Base-by-base conservation (phyloP, 2,888 invertebrate genomes). In the Phymatocera aterrima region DNA sequence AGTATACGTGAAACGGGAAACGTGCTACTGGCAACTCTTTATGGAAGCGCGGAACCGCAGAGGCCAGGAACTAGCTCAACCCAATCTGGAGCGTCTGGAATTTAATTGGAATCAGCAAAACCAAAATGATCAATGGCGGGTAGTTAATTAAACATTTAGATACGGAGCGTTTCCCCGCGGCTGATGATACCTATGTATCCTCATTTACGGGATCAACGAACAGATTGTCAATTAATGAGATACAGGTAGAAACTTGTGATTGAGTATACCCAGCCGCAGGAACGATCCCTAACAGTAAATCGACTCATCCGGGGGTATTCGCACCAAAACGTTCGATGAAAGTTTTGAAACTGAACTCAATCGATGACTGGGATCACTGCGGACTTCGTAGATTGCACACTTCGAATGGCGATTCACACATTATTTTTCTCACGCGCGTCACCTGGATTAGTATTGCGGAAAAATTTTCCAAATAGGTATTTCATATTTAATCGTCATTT, bases 41-140 rank as follows among this genome's bases (percentile, higher is more conserved):
- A 5, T 24, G 12, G 21, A 43, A 68, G 15, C 2, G 64, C 24
- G 24, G 43, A 1, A 68, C 18, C 70, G 21, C 70, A 48, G 28
- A 18, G 72, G 72, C 70, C 72, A 51, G 72, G 34, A 72, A 51
- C 51, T 21, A 3, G 70, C 51, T 31, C 18, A 12, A 34, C 51
- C 34, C 31, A 34, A 72, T 51, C 51, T 51, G 4, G 72, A 28
- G 10, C 48, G 72, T 34, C 72, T 51, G 3, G 12, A 72, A 72
- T 72, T 72, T 72, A 72, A 72, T 72, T 72, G 51, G 51, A 72
- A 72, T 72, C 51, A 72, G 51, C 51, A 51, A 31, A 72, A 51
- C 37, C 51, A 34, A 34, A 72, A 72, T 72, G 43, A 51, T 51
- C 51, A 51, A 72, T 72, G 34, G 31, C 21, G 18, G 8, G 5